Evolutionary conservation across 2,113 vertebrate genomes (phyloP).

Genomic region (Semnopithecus entellus): DNA sequence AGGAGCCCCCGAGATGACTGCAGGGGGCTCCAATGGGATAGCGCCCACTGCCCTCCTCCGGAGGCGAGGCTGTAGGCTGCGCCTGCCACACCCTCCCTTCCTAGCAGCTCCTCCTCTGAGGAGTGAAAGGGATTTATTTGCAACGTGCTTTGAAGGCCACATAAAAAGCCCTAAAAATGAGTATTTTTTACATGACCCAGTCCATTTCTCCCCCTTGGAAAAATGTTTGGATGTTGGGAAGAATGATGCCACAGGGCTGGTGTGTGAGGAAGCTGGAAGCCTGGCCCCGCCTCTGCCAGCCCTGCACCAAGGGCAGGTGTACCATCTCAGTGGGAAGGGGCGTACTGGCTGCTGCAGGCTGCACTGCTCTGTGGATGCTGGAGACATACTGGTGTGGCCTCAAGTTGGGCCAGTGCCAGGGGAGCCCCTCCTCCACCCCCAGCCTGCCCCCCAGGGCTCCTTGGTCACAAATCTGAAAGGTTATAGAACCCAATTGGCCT

Average conservation of each 20-base stretch:
- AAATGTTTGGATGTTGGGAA: neutral
- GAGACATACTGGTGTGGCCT: neutral
- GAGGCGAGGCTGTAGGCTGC: neutral
- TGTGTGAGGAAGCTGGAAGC: neutral
- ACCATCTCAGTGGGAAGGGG: neutral
- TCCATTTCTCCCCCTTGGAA: neutral
- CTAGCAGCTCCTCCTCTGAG: fast-evolving
- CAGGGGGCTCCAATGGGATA: fast-evolving
- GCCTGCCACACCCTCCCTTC: neutral
- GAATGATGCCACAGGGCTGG: neutral
- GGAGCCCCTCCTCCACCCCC: neutral
- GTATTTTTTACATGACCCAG: neutral
- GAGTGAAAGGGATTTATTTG: neutral
- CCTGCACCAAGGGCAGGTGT: neutral
- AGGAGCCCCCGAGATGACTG: fast-evolving
- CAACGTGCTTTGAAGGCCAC: neutral
- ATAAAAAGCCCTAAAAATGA: neutral
- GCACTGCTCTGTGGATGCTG: fast-evolving
- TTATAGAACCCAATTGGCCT: neutral
- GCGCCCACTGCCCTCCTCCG: neutral
- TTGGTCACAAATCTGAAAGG: neutral
- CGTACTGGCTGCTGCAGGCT: neutral
- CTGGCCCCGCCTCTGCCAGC: neutral
- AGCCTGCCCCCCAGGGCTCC: neutral
- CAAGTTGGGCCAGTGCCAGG: neutral